Evolutionary conservation across 1,140 invertebrate genomes (phyloP), one percentile per base, ranked within the genome.

Genomic region (Dryas iulia): DNA sequence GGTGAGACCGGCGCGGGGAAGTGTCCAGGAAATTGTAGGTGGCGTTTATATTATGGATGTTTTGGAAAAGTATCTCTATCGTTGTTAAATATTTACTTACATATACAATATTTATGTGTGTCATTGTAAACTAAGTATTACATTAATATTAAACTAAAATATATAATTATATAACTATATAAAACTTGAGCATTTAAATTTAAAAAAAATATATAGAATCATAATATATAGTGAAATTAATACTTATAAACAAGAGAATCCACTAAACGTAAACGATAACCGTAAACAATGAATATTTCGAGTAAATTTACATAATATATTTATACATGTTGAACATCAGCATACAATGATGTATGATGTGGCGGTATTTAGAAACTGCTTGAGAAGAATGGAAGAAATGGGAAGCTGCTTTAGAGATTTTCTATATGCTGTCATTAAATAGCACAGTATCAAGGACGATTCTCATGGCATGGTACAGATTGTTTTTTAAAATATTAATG

Each of bases 21-120:
- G 30, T 56, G 24, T 54, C 54, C 21, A 35, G 21, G 52, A 31
- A 54, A 61, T 66, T 62, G 33, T 66, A 72, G 65, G 54, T 58
- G 52, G 69, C 75, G 74, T 82, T 78, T 81, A 78, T 79, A 69
- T 75, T 79, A 77, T 80, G 71, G 59, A 73, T 82, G 74, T 83
- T 76, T 78, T 69, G 72, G 78, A 71, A 81, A 76, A 67, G 79
- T 84, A 78, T 80, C 69, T 83, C 79, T 84, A 84, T 81, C 69
- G 82, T 87, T 89, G 83, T 90, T 89, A 81, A 86, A 79, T 83
- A 84, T 84, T 82, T 82, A 87, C 75, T 78, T 79, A 80, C 74
- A 80, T 80, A 78, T 79, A 77, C 64, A 83, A 80, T 79, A 75
- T 82, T 81, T 83, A 82, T 79, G 68, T 83, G 77, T 87, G 72